Base-by-base conservation (phyloP, 2,797 vertebrate genomes). In the Muscicapa striata region DNA sequence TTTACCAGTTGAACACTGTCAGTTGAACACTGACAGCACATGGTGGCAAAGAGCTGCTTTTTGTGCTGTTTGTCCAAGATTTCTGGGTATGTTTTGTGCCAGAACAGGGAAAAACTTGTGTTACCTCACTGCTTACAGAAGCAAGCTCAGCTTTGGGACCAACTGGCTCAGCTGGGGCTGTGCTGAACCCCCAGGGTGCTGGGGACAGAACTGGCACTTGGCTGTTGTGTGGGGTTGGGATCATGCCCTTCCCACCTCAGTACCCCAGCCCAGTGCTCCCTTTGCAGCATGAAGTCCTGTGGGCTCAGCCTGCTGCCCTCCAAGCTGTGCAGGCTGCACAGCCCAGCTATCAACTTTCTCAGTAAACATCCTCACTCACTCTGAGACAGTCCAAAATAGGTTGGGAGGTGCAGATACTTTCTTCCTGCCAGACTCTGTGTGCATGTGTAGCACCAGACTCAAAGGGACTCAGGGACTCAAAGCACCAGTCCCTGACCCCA, bases 81-180 rank as follows among this genome's bases (percentile, higher is more conserved):
- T 87, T 61, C 64, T 46, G n/a, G 24, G 15, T 41, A 5, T 10
- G 46, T 29, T 9, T 30, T 29, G 43, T 20, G 46, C 34, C 49
- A 80, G 36, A 58, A 27, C 21, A 49, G 40, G 29, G 61, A 30
- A 22, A 27, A 15, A 9, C 26, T 26, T 2, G 0, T 24, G 14
- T 38, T 55, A 48, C 24, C 15, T 45, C 0, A 0, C 17, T 36
- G 57, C 46, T 75, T 21, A 29, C 0, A 4, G 64, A 19, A 90
- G 52, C 15, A 19, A 70, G 70, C 11, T 15, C 5, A 1, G 54
- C 70, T 70, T 43, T 34, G 48, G 32, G 52, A 41, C 15, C 0
- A 0, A 3, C 3, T 0, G 3, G 26, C 36, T 69, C 1, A 0
- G 14, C 13, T 69, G 41, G 30, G 45, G 49, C 63, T 48, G 36